Base-by-base conservation (phyloP, 2,888 invertebrate species). In the Hipparchia sbordonii region DNA sequence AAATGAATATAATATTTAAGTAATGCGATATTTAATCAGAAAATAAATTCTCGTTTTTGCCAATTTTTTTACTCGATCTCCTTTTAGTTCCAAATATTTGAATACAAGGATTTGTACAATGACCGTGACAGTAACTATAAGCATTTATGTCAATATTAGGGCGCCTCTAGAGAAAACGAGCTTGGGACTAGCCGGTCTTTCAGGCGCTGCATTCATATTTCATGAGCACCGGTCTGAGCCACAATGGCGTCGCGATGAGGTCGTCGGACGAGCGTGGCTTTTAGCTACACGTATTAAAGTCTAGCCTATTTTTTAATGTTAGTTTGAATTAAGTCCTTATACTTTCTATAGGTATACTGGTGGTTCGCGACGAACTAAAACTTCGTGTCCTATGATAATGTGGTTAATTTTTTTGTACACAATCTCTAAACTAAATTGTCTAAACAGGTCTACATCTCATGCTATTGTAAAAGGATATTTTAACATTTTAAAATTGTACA, bases 201-300 rank as follows among this genome's bases (percentile, higher is more conserved):
- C 89, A 91, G 87, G 84, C 81, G 78, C 79, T 82, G 86, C 86
- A 85, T 93, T 87, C 88, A 93, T 93, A 91, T 93, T 93, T 91
- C 89, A 93, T 92, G 90, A 92, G 89, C 84, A 84, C 81, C 83
- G 87, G 86, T 83, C 88, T 84, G 81, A 83, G 83, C 82, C 82
- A 92, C 92, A 92, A 93, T 92, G 85, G 87, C 87, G 90, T 80
- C 88, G 89, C 87, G 89, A 89, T 88, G 92, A 89, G 92, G 87
- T 90, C 91, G 90, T 89, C 89, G 89, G 86, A 88, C 89, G 85
- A 83, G 82, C 82, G 81, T 82, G 82, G 85, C 84, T 85, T 85
- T 83, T 81, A 80, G 81, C 82, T 84, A 75, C 76, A 74, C 72
- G 74, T 78, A 77, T 66, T 68, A 63, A 67, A 67, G 76, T 77